phyloP scores from a whole-genome alignment of 2,113 vertebrate genomes.

The Motacilla tschutschensis region DNA sequence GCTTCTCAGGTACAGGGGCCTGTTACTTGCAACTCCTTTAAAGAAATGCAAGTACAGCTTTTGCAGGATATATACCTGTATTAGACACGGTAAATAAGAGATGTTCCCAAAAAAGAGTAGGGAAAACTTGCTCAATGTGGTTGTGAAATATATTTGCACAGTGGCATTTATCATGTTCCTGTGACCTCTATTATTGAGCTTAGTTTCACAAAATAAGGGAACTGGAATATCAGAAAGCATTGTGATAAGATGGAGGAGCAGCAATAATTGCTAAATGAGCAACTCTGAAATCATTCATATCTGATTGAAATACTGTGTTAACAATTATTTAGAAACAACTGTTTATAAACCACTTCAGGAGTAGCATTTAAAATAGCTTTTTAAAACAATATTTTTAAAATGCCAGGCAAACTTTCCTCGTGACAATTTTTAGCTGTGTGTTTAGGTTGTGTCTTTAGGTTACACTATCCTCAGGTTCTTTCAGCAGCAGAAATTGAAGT shows the following conservation, averaged over 20 bases:
- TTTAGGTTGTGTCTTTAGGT: neutral
- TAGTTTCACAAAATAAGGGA: neutral
- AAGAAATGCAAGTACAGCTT: neutral
- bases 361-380: neutral
- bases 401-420: neutral
- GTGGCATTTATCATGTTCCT: neutral
- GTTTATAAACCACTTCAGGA: neutral
- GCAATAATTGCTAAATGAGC: neutral
- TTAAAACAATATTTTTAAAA: neutral
- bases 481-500: neutral
- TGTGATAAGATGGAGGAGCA: neutral
- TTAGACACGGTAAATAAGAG: neutral
- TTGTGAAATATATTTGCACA: neutral
- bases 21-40: neutral
- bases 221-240: neutral
- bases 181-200: neutral
- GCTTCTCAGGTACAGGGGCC: neutral
- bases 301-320: neutral
- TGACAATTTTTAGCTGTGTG: neutral
- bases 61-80: neutral
- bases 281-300: neutral
- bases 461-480: neutral
- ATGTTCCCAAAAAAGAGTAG: neutral
- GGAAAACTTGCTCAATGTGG: neutral
- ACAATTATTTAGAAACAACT: neutral